Evolutionary conservation across 2,797 vertebrate genomes (phyloP).

Genomic region (Spinus pinus): DNA sequence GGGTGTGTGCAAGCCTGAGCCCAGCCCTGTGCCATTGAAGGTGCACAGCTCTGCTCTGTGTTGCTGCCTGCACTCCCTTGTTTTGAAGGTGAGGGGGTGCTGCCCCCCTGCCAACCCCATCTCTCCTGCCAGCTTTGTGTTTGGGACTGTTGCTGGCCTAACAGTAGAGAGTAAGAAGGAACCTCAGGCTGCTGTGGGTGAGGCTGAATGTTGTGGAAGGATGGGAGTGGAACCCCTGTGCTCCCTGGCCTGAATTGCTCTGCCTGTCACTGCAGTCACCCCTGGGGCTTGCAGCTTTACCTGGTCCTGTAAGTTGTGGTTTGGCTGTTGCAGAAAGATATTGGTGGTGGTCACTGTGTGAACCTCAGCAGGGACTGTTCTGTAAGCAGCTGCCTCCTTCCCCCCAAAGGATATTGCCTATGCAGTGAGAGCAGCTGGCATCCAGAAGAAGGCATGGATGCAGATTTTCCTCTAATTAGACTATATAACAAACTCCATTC

Average conservation of each 20-base stretch:
- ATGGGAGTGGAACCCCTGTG: fast-evolving
- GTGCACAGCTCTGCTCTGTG: fast-evolving
- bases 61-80: background rate
- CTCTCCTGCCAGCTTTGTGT: background rate
- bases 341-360: background rate
- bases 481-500: background rate
- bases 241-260: background rate
- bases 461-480: background rate
- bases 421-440: background rate
- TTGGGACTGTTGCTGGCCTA: background rate
- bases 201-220: background rate
- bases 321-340: background rate
- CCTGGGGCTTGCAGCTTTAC: background rate
- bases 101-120: background rate
- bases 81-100: background rate
- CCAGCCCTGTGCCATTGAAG: background rate
- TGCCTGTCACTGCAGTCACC: background rate
- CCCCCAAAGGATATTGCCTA: background rate
- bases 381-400: background rate
- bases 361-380: background rate
- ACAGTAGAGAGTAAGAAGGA: background rate
- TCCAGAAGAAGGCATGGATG: background rate
- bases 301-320: background rate
- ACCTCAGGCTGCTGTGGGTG: background rate
- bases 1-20: fast-evolving